Evolutionary conservation across 2,113 vertebrate species (phyloP).

Genomic region (Salvelinus alpinus): DNA sequence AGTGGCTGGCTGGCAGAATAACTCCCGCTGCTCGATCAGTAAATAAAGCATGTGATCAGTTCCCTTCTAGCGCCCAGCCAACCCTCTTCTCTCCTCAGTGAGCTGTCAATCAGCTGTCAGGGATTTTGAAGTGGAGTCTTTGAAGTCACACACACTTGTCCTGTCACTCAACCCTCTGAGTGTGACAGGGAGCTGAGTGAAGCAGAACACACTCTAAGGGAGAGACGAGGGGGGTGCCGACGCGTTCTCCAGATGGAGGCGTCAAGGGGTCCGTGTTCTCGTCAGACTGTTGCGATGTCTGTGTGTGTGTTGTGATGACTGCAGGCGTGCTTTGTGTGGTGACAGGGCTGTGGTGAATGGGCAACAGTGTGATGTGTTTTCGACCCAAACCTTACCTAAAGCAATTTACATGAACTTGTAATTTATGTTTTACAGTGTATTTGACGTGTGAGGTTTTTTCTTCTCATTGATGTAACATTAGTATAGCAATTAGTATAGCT

Average conservation of each 20-base stretch:
- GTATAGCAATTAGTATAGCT: background rate
- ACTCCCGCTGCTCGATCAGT: background rate
- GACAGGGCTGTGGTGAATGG: conserved; percentile 53
- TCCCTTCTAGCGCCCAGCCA: background rate
- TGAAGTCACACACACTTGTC: conserved; percentile 56
- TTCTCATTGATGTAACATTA: conserved; percentile 28
- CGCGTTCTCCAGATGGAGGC: conserved; percentile 56
- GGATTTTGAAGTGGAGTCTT: conserved; percentile 52
- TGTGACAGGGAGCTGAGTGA: conserved; percentile 30
- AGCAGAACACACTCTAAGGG: conserved; percentile 23
- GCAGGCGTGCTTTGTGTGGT: conserved; percentile 39
- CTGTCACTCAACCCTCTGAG: conserved; percentile 61
- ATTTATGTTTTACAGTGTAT: conserved; percentile 27
- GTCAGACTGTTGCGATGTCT: background rate
- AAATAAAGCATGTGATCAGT: background rate
- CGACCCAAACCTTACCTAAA: conserved; percentile 33
- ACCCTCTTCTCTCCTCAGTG: background rate
- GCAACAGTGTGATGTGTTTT: conserved; percentile 27
- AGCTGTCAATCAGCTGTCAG: conserved; percentile 62
- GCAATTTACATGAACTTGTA: conserved; percentile 56
- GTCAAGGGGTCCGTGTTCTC: conserved; percentile 24
- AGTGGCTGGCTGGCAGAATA: background rate
- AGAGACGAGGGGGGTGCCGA: conserved; percentile 30
- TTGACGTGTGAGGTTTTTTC: conserved; percentile 6
- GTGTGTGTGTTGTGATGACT: conserved; percentile 54